phyloP scores from a whole-genome alignment of 2,888 invertebrate genomes.

The Autographa gamma region DNA sequence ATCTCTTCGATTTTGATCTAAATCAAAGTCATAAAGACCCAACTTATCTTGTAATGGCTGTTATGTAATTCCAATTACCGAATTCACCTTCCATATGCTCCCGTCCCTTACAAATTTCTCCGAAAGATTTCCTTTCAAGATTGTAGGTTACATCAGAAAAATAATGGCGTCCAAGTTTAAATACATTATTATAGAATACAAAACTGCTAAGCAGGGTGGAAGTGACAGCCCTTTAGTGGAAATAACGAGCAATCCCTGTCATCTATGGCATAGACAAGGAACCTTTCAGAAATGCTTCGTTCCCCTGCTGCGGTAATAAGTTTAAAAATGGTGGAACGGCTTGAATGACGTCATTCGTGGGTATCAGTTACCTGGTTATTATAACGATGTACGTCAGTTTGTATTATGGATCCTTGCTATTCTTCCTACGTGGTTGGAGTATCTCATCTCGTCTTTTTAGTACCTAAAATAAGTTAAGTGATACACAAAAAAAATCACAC shows the following conservation, averaged over 20 bases:
- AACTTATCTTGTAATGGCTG: no score
- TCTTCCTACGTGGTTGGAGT: not conserved
- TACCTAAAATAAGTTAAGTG: no score
- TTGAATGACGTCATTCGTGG: not conserved
- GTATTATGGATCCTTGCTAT: no score
- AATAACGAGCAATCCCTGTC: conserved; percentile 47
- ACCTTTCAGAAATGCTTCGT: conserved; percentile 5
- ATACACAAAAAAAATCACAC: no score
- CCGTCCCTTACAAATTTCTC: not conserved
- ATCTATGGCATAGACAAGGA: conserved; percentile 22
- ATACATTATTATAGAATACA: conserved; percentile 15
- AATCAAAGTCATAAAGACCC: no score
- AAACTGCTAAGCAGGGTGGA: conserved; percentile 25
- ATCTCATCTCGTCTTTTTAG: not conserved
- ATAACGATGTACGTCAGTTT: not conserved
- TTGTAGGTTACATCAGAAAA: not conserved
- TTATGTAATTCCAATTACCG: no score
- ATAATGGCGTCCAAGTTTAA: conserved; percentile 7
- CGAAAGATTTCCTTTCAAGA: no score
- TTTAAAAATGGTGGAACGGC: conserved; percentile 21
- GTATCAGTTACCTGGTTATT: not conserved
- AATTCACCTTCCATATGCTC: no score
- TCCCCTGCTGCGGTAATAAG: conserved; percentile 8
- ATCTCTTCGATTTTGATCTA: no score
- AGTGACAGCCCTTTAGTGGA: conserved; percentile 25